Evolutionary conservation across 2,113 vertebrate genomes (phyloP).

Genomic region (Gallinago undulata): DNA sequence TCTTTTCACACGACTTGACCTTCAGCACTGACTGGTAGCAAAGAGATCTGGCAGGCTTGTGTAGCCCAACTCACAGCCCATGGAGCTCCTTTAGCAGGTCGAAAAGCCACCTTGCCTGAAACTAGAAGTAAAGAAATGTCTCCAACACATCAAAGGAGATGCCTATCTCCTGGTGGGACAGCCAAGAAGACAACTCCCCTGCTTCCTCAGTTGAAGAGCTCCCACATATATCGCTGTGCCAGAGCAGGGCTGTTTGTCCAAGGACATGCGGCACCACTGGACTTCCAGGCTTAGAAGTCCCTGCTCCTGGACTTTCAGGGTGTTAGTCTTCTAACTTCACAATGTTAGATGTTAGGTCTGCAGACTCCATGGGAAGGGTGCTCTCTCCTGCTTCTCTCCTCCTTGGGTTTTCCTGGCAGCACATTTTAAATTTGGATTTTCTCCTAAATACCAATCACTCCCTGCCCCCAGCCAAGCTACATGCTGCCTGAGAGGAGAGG

Average conservation of each 20-base stretch:
- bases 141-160: background rate
- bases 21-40: background rate
- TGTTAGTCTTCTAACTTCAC: background rate
- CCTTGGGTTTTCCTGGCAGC: background rate
- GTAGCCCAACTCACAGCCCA: background rate
- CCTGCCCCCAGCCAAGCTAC: background rate
- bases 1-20: background rate
- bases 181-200: background rate
- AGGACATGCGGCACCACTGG: background rate
- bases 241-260: background rate
- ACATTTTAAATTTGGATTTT: background rate
- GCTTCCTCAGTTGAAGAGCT: accelerated
- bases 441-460: background rate
- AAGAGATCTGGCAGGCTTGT: background rate
- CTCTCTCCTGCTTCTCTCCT: background rate
- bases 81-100: background rate
- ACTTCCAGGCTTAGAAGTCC: background rate
- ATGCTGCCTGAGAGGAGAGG: background rate
- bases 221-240: accelerated
- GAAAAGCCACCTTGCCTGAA: background rate
- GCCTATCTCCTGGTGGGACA: background rate
- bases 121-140: background rate
- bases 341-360: background rate
- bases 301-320: background rate
- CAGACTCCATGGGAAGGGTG: background rate